phyloP scores from a whole-genome alignment of 1,140 invertebrate genomes.

The Chionoecetes opilio region DNA sequence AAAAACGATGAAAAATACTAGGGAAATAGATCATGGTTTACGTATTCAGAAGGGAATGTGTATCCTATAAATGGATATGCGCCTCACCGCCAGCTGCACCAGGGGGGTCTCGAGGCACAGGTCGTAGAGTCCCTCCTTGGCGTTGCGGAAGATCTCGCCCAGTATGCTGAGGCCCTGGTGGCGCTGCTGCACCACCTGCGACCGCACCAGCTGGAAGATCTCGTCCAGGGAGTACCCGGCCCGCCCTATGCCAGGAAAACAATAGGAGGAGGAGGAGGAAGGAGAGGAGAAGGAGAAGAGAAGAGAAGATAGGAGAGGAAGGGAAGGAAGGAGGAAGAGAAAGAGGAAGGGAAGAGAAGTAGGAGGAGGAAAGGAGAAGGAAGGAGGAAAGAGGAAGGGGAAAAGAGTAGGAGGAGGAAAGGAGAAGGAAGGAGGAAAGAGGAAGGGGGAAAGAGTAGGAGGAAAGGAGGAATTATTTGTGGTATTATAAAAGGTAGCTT shows the following conservation, averaged over 20 bases:
- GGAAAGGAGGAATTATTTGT: too few species aligned
- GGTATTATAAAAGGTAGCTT: too few species aligned
- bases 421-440: too few species aligned
- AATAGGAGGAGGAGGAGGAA: neutral
- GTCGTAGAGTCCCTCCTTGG: slow-evolving; percentile 83
- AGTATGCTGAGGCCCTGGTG: slow-evolving; percentile 83
- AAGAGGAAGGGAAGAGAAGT: too few species aligned
- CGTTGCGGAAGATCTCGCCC: slow-evolving; percentile 83
- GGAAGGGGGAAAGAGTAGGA: too few species aligned
- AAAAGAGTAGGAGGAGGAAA: too few species aligned
- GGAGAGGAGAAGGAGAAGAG: neutral
- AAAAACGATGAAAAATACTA: neutral
- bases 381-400: too few species aligned
- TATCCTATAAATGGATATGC: neutral
- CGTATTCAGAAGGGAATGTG: neutral
- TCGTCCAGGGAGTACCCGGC: slow-evolving; percentile 85
- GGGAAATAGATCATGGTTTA: neutral
- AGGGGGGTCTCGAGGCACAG: slow-evolving; percentile 81
- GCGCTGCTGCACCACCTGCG: slow-evolving; percentile 84
- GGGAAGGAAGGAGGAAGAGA: too few species aligned
- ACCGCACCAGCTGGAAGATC: slow-evolving; percentile 84
- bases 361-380: too few species aligned
- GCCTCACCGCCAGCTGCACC: slow-evolving; percentile 82
- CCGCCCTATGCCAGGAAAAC: slow-evolving; percentile 66
- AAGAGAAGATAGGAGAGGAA: too few species aligned